These are phyloP conservation scores for Smutsia temminckii DNA, from an alignment of 2,797 vertebrate genomes.

Conservation along the genomic window DNA sequence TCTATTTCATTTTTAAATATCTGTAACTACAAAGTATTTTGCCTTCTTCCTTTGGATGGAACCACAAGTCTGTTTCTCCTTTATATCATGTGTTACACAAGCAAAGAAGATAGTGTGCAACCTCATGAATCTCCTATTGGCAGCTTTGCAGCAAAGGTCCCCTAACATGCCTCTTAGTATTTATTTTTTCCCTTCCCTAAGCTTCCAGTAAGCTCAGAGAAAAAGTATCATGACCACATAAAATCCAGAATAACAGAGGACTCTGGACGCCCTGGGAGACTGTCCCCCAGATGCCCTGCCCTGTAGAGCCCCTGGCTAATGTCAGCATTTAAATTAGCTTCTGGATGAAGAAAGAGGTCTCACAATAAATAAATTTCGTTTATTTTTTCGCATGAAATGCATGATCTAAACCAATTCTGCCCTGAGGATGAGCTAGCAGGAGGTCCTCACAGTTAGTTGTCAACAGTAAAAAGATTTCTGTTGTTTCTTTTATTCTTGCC, in stretches of 20 bases:
- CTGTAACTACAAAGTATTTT: background rate
- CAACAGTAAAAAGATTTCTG: constrained; percentile 36
- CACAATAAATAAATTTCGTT: background rate
- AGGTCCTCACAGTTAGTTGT: background rate
- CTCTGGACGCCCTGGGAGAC: background rate
- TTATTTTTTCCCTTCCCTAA: background rate
- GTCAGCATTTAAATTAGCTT: constrained; percentile 21
- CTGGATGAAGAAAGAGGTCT: background rate
- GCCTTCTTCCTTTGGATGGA: background rate
- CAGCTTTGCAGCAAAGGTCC: background rate
- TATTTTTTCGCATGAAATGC: background rate
- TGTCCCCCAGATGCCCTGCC: background rate
- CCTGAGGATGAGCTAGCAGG: background rate
- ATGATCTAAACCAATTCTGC: background rate
- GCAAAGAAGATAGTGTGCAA: background rate
- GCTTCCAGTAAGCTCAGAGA: background rate
- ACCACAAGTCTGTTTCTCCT: background rate
- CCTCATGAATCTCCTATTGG: background rate
- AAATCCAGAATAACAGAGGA: background rate
- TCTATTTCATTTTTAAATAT: background rate
- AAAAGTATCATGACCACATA: background rate
- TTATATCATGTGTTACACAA: background rate
- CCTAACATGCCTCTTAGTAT: background rate
- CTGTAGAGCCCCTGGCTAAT: background rate
- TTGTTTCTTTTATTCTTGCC: constrained; percentile 50